phyloP scores from a whole-genome alignment of 2,797 vertebrate species.

The Neopelma chrysocephalum region DNA sequence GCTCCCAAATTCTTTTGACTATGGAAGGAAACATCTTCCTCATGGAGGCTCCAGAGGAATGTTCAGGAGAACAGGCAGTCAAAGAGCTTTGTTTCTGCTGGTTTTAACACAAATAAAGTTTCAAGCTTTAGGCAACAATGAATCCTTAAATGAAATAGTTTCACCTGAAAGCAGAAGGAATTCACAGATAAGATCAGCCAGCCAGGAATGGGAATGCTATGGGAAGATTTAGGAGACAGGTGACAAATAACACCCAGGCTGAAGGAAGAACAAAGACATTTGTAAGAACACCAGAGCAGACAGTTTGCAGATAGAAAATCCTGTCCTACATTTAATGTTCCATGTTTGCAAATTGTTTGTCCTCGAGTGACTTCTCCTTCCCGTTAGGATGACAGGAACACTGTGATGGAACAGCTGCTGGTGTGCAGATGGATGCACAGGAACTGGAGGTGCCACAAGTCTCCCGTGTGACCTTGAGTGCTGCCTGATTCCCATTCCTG shows the following conservation, averaged over 20 bases:
- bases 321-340: not conserved
- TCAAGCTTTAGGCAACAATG: not conserved
- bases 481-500: not conserved
- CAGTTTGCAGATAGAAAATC: not conserved
- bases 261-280: not conserved
- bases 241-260: not conserved
- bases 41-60: not conserved
- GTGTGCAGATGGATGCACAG: fast-evolving
- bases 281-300: not conserved
- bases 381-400: not conserved
- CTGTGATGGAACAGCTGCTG: not conserved
- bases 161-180: not conserved
- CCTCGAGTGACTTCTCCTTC: not conserved
- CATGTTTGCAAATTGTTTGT: not conserved
- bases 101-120: not conserved
- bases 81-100: not conserved
- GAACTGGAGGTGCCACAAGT: not conserved
- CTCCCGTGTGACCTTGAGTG: not conserved
- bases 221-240: not conserved
- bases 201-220: not conserved
- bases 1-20: not conserved
- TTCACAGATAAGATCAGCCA: not conserved
- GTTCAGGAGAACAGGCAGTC: not conserved
- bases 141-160: not conserved
- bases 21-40: not conserved